Evolutionary conservation across 2,113 vertebrate species (phyloP).

Genomic region (human (Homo sapiens)): DNA sequence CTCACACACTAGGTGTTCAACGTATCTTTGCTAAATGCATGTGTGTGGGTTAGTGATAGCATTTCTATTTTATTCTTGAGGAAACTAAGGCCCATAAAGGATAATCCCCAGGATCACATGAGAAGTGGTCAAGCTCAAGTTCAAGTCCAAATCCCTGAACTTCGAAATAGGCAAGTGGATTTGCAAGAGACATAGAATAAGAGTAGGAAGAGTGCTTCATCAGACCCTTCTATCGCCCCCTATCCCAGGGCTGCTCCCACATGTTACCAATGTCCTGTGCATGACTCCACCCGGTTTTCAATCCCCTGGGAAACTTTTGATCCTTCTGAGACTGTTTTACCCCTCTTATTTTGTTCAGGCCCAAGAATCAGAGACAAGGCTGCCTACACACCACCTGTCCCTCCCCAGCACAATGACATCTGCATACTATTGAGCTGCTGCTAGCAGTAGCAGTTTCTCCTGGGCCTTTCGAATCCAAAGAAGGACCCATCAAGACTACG

Average conservation of each 20-base stretch:
- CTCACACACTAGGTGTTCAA: not conserved
- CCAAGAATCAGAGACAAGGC: not conserved
- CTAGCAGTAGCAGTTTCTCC: not conserved
- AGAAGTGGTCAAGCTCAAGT: not conserved
- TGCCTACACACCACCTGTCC: constrained; percentile 31
- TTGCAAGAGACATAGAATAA: not conserved
- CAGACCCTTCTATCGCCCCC: too few species aligned
- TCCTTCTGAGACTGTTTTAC: not conserved
- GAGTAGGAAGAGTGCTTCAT: not conserved
- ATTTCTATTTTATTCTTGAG: not conserved
- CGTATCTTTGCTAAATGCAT: not conserved
- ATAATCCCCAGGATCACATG: not conserved
- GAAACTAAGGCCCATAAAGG: not conserved
- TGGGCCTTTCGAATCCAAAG: not conserved
- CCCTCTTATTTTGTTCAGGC: not conserved
- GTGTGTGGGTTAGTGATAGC: not conserved
- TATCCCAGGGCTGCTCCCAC: not conserved
- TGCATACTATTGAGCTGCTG: not conserved
- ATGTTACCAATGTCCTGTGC: not conserved
- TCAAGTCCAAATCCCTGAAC: constrained; percentile 30
- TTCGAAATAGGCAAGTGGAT: not conserved
- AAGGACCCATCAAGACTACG: not conserved
- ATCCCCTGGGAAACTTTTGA: constrained; percentile 8
- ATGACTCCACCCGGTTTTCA: not conserved
- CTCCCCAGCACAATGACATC: constrained; percentile 19